These are phyloP conservation scores for Lithophane leautieri DNA, from an alignment of 2,888 invertebrate species.

Conservation along the genomic window DNA sequence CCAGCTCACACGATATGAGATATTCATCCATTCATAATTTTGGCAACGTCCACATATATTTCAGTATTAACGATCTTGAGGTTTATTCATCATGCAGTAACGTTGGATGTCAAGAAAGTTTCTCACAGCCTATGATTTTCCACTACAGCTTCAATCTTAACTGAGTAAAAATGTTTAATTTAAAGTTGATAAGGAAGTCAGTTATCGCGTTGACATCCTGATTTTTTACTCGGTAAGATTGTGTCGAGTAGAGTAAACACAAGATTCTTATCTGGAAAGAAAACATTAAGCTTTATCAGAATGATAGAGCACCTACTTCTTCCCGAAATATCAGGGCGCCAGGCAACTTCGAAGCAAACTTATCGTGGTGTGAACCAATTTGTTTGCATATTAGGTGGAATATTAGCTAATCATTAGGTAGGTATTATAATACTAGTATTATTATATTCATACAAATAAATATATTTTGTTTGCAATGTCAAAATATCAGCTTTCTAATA, in stretches of 20 bases:
- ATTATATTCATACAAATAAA: too few relatives aligned
- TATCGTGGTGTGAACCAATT: conserved; percentile 50
- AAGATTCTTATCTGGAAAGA: conserved; percentile 81
- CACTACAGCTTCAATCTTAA: conserved; percentile 50
- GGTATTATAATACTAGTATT: too few relatives aligned
- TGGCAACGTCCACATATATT: conserved; percentile 54
- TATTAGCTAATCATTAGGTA: conserved; percentile 10
- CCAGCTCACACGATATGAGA: conserved; percentile 47
- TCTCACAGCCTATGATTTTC: conserved; percentile 40
- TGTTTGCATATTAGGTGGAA: conserved; percentile 47
- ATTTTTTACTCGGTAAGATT: conserved; percentile 83
- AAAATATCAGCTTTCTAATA: too few relatives aligned
- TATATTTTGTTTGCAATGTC: too few relatives aligned
- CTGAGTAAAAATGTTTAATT: conserved; percentile 59
- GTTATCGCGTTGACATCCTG: conserved; percentile 83
- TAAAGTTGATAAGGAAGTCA: conserved; percentile 69
- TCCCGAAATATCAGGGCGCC: conserved; percentile 52
- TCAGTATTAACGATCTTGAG: conserved; percentile 29
- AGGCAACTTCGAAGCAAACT: conserved; percentile 41
- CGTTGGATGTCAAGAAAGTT: conserved; percentile 28
- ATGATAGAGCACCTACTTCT: conserved; percentile 75
- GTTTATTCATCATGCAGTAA: conserved; percentile 42
- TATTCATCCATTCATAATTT: conserved; percentile 61
- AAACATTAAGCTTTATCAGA: conserved; percentile 80
- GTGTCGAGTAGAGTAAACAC: conserved; percentile 82